Base-by-base conservation (phyloP, 2,888 invertebrate species). In the Meteorus cinctellus region DNA sequence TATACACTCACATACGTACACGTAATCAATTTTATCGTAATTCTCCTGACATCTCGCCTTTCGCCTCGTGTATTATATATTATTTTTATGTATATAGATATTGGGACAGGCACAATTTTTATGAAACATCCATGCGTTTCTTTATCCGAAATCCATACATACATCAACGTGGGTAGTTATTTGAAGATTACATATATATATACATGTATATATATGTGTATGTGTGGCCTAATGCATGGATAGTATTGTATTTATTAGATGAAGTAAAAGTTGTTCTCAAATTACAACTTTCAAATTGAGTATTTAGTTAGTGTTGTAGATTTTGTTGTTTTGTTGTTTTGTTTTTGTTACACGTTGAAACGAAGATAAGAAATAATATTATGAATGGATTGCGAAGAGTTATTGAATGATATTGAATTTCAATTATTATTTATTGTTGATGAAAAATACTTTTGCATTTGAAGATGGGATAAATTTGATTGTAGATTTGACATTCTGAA, bases 11-110 rank as follows among this genome's bases (percentile, higher is more conserved):
- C 51, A 27, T 27, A 48, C 69, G 27, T 48, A 55, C 59, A 36
- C 69, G 34, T 70, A 70, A 70, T 70, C 36, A 55, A 70, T 70
- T 70, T 70, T 31, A 70, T 70, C 69, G 36, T 59, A 59, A 70
- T 70, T 70, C 69, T 68, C 29, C 27, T 45, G 68, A 68, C 68
- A 68, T 34, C 24, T 31, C 24, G 36, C 59, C 34, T 65, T 65
- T 65, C 65, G 65, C 65, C 65, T 65, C 34, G 19, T n/a, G n/a
- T 16, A 16, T 63, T 34, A 34, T 36, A 29, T 16, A 36, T 27
- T 24, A 62, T 62, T 4, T 34, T 34, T 34, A 34, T 34, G 34
- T 34, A 34, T 34, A 34, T 34, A 8, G 34, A 62, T 62, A 55
- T 19, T 19, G 24, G n/a, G 14, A 55, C n/a, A 5, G 24, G 55